Base-by-base conservation (phyloP, 1,140 invertebrate genomes). In the Meloidogyne chitwoodi region DNA sequence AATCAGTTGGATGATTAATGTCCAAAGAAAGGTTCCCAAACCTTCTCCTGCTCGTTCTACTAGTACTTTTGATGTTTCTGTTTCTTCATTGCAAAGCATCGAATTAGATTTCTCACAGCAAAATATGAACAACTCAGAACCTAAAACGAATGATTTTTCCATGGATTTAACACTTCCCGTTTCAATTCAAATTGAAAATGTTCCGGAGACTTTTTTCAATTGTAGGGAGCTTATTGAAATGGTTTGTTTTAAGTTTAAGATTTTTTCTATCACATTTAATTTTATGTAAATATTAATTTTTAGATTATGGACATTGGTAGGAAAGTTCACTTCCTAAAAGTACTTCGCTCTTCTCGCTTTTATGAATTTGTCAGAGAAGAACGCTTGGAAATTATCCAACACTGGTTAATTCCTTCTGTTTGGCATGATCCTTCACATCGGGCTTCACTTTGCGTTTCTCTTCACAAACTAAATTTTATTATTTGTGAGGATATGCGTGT, bases 231-330 rank as follows among this genome's bases (percentile, higher is more conserved):
- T 73, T 12, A 31, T 64, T 38, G 56, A 73, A 2, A 8, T 64
- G 71, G 71, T 73, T n/a, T 19, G 71, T 69, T 69, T 19, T 12
- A 19, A 16, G 2, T 68, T 68, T 26, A 6, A 24, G n/a, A 68
- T 26, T 67, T 67, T 6, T 10, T 26, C 8, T 6, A 41, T 27
- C 12, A 16, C 5, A 14, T 27, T 68, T 68, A 11, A 26, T 14
- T 34, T n/a, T n/a, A 5, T 27, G 1, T 22, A 34, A 34, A 16
- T 22, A 19, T 16, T 8, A n/a, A 29, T 0, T 41, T 41, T 70
- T 70, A 73, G 71, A 73, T 73, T 26, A 34, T 73, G 56, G 71
- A 73, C 12, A 73, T 73, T 73, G 71, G 71, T 16, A 64, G 24
- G n/a, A 73, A 73, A 61, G 71, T 73, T 2, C 56, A 73, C 26